Base-by-base conservation (phyloP, 2,797 vertebrate genomes). In the Rhinichthys osculus region DNA sequence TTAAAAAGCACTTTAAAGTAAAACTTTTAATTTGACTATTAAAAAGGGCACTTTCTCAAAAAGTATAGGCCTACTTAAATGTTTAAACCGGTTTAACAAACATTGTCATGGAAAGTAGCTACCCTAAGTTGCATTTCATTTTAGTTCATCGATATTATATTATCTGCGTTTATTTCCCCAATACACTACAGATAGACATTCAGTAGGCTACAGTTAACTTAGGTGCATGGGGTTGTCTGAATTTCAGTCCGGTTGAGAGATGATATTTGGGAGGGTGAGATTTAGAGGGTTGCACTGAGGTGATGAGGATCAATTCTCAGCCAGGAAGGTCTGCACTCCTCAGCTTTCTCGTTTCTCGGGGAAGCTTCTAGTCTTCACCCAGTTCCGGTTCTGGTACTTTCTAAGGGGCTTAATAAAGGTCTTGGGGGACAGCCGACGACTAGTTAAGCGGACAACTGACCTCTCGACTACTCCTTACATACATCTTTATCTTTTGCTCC, bases 321-420 rank as follows among this genome's bases (percentile, higher is more conserved):
- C 21, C 42, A 40, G 52, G 4, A 23, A 5, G 44, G 16, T 47
- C 13, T 3, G 4, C 44, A 47, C 44, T 35, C 27, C 47, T 7
- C 35, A 10, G n/a, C 10, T n/a, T 72, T 72, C 67, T 71, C 38
- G 50, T 4, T 85, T 79, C 27, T 70, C 35, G 14, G 59, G 30
- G 64, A 57, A 78, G 50, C 50, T 78, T 84, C 73, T 50, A 1
- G 5, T 50, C 47, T 77, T 66, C 16, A 13, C 33, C 38, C 50
- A 78, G 72, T 87, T 89, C 84, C 44, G 69, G 62, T 74, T 82
- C 17, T 30, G 83, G 89, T 57, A 85, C 59, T 71, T 89, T 90
- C 89, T 83, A 83, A 67, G 88, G 77, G 40, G 38, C 76, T 19
- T 72, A 83, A 78, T 70, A 83, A 82, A 81, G 82, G 11, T 35